These are phyloP conservation scores for Liparis tanakae DNA, from an alignment of 2,797 vertebrate species.

Conservation along the genomic window DNA sequence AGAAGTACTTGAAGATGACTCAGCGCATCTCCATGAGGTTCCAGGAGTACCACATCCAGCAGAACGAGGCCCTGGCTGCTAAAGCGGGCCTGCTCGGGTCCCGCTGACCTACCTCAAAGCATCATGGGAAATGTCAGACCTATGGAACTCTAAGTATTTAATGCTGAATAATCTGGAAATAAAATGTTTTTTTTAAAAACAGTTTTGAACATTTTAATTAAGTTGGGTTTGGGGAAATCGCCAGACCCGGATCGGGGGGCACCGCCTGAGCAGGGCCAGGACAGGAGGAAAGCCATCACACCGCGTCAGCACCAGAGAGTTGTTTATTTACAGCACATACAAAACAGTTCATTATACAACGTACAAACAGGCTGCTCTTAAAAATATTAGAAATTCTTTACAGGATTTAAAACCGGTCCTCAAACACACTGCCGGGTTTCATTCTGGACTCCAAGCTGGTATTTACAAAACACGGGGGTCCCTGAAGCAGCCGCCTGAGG, in stretches of 20 bases:
- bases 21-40: conserved; percentile 99
- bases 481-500: conserved; percentile 26
- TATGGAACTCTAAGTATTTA: not conserved
- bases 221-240: too few relatives aligned
- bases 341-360: conserved; percentile 83
- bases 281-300: conserved; percentile 82
- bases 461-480: conserved; percentile 86
- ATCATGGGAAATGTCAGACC: not conserved
- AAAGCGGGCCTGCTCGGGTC: conserved; percentile 94
- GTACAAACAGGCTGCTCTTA: conserved; percentile 93
- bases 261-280: not conserved
- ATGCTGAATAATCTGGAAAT: conserved; percentile 8
- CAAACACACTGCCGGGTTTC: conserved; percentile 85
- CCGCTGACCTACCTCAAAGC: conserved; percentile 71
- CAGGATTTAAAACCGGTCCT: conserved; percentile 92
- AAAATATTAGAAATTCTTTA: conserved; percentile 97
- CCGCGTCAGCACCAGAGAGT: conserved; percentile 92
- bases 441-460: conserved; percentile 66
- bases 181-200: not conserved
- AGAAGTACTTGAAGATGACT: conserved; percentile 99
- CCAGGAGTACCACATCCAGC: conserved; percentile 99
- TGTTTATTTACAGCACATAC: conserved; percentile 83
- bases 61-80: conserved; percentile 96
- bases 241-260: too few relatives aligned
- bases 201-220: not conserved